phyloP scores from a whole-genome alignment of 1,140 invertebrate species.

The Scaptomyza graminum region DNA sequence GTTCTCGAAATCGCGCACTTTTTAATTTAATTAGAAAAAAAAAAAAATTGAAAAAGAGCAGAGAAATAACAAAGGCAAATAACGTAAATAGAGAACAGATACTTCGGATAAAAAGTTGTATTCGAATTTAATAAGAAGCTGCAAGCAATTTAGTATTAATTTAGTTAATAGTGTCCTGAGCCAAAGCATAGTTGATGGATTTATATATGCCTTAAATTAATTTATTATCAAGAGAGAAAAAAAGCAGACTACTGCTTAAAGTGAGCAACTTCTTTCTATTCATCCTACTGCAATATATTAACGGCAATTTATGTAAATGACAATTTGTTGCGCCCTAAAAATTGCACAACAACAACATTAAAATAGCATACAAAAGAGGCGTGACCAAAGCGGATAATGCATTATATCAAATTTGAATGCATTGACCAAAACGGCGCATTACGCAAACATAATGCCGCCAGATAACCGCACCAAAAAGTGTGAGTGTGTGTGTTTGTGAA shows the following conservation, averaged over 20 bases:
- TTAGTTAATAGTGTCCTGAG: too few relatives aligned
- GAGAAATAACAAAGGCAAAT: not conserved
- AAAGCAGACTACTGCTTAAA: not conserved
- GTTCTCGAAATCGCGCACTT: slow-evolving; percentile 14
- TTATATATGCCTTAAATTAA: too few relatives aligned
- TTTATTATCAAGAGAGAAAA: too few relatives aligned
- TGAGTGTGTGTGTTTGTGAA: slow-evolving; percentile 18
- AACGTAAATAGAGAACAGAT: not conserved
- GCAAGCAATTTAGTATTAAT: too few relatives aligned
- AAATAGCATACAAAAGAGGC: slow-evolving; percentile 13
- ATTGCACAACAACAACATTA: slow-evolving; percentile 13
- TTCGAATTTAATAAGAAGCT: too few relatives aligned
- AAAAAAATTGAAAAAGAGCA: not conserved
- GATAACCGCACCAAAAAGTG: slow-evolving; percentile 12
- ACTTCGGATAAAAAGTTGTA: not conserved
- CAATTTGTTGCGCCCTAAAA: slow-evolving; percentile 50
- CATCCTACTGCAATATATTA: slow-evolving; percentile 50
- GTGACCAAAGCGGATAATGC: slow-evolving; percentile 33
- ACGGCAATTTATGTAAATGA: slow-evolving; percentile 63
- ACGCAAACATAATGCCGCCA: slow-evolving; percentile 50
- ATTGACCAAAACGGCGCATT: slow-evolving; percentile 42
- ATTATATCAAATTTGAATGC: slow-evolving; percentile 72
- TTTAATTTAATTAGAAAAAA: slow-evolving; percentile 57
- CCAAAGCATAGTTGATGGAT: too few relatives aligned
- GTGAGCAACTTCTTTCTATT: not conserved